Conservation (phyloP, 2,797 vertebrate species). For the Sebastes diaconus region DNA sequence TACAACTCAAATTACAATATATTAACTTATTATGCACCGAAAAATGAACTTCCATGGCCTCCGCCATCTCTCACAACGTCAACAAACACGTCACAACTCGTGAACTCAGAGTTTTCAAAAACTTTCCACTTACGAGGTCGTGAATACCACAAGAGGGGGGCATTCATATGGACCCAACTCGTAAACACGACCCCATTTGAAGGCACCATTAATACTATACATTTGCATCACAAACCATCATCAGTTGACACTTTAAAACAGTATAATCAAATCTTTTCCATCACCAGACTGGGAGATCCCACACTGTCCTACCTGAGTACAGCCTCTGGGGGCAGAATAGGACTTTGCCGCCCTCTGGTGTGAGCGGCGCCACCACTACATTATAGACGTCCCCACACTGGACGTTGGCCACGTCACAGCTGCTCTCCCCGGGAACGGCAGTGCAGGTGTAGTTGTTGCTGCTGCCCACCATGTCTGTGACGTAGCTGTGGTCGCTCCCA, state of each 20-base stretch:
- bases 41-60: too few species aligned
- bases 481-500: constrained; percentile 73
- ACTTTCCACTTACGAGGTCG: too few species aligned
- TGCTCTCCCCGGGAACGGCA: constrained; percentile 74
- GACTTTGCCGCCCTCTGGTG: constrained; percentile 77
- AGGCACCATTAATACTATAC: neutral
- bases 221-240: neutral
- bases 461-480: constrained; percentile 79
- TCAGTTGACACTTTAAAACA: neutral
- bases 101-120: too few species aligned
- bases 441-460: constrained; percentile 85
- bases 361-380: constrained; percentile 86
- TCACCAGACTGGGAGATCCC: neutral
- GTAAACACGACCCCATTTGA: too few species aligned
- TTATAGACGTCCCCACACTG: constrained; percentile 87
- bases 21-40: too few species aligned
- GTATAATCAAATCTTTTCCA: neutral
- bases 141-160: too few species aligned
- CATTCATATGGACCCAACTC: too few species aligned
- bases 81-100: too few species aligned
- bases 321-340: constrained; percentile 87
- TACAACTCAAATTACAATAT: too few species aligned
- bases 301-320: constrained; percentile 84
- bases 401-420: constrained; percentile 83
- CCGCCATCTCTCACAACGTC: too few species aligned